Evolutionary conservation across 2,113 vertebrate species (phyloP).

Genomic region (Aldabrachelys gigantea): DNA sequence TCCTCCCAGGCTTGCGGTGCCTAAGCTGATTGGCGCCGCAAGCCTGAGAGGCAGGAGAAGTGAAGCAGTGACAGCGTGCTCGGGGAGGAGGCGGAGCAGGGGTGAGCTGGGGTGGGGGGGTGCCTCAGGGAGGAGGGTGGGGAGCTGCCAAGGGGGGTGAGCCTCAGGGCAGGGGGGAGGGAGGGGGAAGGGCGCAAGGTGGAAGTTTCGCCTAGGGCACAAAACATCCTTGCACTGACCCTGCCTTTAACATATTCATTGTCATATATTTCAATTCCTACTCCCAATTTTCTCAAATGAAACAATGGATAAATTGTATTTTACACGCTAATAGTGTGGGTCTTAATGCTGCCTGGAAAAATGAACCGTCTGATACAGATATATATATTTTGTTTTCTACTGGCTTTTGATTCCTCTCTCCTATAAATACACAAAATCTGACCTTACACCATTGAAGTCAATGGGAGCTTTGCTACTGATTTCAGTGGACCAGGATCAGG

Average conservation of each 20-base stretch:
- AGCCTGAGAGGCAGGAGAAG: no score
- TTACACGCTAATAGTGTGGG: not conserved
- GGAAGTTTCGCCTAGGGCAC: no score
- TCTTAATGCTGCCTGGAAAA: not conserved
- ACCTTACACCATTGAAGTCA: not conserved
- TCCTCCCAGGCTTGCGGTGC: no score
- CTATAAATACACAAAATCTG: not conserved
- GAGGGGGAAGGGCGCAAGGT: no score
- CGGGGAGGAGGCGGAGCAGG: no score
- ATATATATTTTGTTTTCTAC: fast-evolving
- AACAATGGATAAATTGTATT: not conserved
- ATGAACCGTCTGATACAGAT: not conserved
- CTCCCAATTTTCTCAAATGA: not conserved
- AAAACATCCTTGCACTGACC: no score
- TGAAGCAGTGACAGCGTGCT: no score
- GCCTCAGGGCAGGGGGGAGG: no score
- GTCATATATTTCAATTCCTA: not conserved
- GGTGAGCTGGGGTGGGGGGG: no score
- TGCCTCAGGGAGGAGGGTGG: no score
- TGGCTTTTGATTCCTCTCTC: not conserved
- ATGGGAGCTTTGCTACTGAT: not conserved
- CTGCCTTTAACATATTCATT: not conserved
- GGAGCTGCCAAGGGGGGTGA: no score
- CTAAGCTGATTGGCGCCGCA: no score
- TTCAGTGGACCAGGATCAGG: not conserved